A percentile compares a stretch with the other conserved stretches of the same genome.
phyloP scores from a whole-genome alignment of 2,797 vertebrate genomes.

The Eutrigla gurnardus region DNA sequence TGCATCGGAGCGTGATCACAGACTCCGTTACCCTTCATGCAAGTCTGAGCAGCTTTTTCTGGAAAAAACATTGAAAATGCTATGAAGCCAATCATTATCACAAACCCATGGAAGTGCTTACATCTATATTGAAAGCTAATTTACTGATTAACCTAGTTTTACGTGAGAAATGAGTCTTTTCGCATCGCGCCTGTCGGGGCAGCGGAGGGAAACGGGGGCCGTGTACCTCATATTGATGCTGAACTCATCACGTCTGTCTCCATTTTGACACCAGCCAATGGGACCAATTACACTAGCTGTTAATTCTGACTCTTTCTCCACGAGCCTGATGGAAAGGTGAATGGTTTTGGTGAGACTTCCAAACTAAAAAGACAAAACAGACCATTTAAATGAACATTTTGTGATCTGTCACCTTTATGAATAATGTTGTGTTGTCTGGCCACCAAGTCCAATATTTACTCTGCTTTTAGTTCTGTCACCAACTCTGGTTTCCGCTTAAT shows the following conservation, averaged over 20 bases:
- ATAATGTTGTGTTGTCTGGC: constrained; percentile 2
- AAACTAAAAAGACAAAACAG: background rate
- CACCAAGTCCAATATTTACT: background rate
- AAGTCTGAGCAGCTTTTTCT: constrained; percentile 19
- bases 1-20: constrained; percentile 26
- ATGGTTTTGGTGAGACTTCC: constrained; percentile 5
- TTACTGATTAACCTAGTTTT: constrained; percentile 71
- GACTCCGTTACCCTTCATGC: constrained; percentile 18
- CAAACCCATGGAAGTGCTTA: constrained; percentile 47
- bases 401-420: background rate
- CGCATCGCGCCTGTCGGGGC: constrained; percentile 25
- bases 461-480: background rate
- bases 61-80: constrained; percentile 29
- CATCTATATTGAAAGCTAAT: constrained; percentile 74
- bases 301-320: constrained; percentile 4
- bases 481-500: background rate
- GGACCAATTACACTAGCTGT: constrained; percentile 9
- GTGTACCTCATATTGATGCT: constrained; percentile 45
- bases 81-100: constrained; percentile 27
- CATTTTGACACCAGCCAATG: constrained; percentile 22
- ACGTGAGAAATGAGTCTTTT: constrained; percentile 61
- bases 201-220: constrained; percentile 16
- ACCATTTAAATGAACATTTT: background rate
- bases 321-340: constrained; percentile 2
- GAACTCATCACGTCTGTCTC: constrained; percentile 19